These are phyloP conservation scores for Callimorpha dominula DNA, from an alignment of 2,888 invertebrate species.

Conservation along the genomic window DNA sequence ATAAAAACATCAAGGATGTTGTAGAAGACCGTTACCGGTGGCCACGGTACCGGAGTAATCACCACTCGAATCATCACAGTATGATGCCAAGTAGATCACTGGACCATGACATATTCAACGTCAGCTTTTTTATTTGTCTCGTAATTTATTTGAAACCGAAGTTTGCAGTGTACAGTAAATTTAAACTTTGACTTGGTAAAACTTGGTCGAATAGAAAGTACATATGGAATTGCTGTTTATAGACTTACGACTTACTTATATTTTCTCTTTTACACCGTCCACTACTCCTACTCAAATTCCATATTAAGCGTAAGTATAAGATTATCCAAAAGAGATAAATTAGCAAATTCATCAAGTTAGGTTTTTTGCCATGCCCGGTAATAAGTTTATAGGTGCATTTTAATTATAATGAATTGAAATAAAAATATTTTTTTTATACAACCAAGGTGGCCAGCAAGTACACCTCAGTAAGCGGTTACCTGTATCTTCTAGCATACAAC, in stretches of 20 bases:
- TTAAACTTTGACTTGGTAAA: constrained; percentile 18
- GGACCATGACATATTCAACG: constrained; percentile 67
- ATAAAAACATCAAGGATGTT: constrained; percentile 21
- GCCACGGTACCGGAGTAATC: constrained; percentile 36
- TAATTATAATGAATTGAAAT: too few relatives aligned
- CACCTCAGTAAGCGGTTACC: too few relatives aligned
- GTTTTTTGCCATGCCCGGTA: too few relatives aligned
- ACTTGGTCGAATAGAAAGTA: constrained; percentile 25
- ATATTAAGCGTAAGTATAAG: too few relatives aligned
- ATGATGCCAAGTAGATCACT: constrained; percentile 66
- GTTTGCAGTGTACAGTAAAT: constrained; percentile 38
- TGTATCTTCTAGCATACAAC: too few relatives aligned
- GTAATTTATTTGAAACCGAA: constrained; percentile 64
- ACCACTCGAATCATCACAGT: constrained; percentile 45
- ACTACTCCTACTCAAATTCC: background rate
- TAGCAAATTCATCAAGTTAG: too few relatives aligned
- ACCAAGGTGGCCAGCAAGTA: too few relatives aligned
- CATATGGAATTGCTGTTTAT: background rate
- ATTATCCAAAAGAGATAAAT: too few relatives aligned
- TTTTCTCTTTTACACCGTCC: background rate
- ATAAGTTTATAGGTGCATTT: too few relatives aligned
- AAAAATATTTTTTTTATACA: too few relatives aligned
- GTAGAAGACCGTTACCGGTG: constrained; percentile 32
- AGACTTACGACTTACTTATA: background rate
- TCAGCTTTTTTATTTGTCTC: constrained; percentile 42